Conservation (phyloP, 2,113 vertebrate species). For the Pluvianellus socialis region DNA sequence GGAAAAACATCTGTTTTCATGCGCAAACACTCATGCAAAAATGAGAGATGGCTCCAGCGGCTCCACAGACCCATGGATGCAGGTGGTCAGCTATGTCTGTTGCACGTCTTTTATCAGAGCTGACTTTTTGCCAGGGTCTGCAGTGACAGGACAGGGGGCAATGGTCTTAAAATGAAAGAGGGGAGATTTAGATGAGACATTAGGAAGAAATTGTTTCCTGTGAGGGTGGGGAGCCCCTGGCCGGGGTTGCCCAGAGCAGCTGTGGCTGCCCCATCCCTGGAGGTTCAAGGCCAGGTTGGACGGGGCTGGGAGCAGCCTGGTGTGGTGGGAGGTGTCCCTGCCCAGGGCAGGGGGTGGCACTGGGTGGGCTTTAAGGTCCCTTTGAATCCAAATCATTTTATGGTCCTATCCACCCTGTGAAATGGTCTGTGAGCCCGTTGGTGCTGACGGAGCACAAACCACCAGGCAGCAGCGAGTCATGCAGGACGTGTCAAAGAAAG, state of each 20-base stretch:
- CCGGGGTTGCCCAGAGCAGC: background rate
- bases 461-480: accelerated
- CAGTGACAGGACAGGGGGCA: background rate
- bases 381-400: background rate
- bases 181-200: background rate
- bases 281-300: background rate
- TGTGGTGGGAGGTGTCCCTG: background rate
- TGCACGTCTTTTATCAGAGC: background rate
- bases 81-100: background rate
- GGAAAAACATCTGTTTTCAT: background rate
- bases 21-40: background rate
- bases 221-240: background rate
- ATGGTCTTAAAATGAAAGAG: background rate
- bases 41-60: background rate
- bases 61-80: background rate
- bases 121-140: background rate
- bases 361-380: background rate
- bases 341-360: too few species aligned
- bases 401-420: too few species aligned
- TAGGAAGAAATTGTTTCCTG: background rate
- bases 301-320: background rate
- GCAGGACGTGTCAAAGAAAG: accelerated
- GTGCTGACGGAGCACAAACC: background rate
- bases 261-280: background rate
- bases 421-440: accelerated